A percentile compares a stretch with the other conserved stretches of the same genome.
These are phyloP conservation scores for Zapus hudsonius DNA, from an alignment of 2,113 vertebrate species.

Conservation along the genomic window DNA sequence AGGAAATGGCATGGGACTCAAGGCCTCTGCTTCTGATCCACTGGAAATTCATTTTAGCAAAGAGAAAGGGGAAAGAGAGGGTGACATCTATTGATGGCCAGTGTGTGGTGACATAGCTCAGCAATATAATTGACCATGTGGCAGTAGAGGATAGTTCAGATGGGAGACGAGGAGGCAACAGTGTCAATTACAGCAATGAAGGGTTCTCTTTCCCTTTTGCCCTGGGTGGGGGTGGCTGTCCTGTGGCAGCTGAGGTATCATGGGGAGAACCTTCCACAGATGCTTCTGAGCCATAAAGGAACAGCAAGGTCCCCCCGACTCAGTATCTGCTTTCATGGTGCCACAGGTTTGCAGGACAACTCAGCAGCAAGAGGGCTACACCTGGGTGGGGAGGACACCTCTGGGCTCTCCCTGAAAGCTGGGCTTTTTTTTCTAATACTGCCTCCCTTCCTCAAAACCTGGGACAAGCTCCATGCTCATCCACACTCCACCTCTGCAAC, in stretches of 20 bases:
- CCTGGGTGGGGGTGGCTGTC: background rate
- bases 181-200: background rate
- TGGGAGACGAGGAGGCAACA: background rate
- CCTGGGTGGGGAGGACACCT: background rate
- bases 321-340: background rate
- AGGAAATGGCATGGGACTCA: background rate
- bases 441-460: background rate
- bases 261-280: background rate
- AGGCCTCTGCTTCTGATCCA: background rate
- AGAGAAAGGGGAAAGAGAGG: background rate
- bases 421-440: accelerated
- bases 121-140: background rate
- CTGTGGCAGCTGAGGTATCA: background rate
- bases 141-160: accelerated
- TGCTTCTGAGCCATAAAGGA: background rate
- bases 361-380: accelerated
- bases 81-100: background rate
- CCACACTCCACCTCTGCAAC: too few species aligned
- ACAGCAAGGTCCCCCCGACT: background rate
- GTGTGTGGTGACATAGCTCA: background rate
- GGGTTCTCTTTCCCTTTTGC: background rate
- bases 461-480: background rate
- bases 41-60: background rate
- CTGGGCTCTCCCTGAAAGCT: background rate
- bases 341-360: background rate